Evolutionary conservation across 2,113 vertebrate species (phyloP).

Genomic region (Entelurus aequoreus): DNA sequence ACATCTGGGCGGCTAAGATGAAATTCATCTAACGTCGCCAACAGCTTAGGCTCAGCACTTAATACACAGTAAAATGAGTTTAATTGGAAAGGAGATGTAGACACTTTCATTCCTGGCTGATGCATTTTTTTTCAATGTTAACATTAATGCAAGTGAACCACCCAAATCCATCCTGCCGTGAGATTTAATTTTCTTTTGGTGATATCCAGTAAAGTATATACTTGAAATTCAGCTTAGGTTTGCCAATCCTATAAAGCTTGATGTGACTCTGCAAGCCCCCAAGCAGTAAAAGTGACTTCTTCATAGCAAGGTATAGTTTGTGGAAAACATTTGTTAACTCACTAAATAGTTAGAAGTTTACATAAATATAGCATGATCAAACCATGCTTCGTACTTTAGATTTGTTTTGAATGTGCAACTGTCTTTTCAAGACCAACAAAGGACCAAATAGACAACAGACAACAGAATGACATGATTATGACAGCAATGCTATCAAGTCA

Average conservation of each 20-base stretch:
- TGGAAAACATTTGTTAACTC: too few relatives aligned
- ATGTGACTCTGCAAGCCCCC: neutral
- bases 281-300: slow-evolving; percentile 9
- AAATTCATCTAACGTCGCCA: slow-evolving; percentile 41
- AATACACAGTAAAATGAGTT: slow-evolving; percentile 50
- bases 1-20: slow-evolving; percentile 34
- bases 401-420: too few relatives aligned
- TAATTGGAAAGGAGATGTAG: slow-evolving; percentile 50
- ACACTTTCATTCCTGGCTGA: slow-evolving; percentile 38
- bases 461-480: too few relatives aligned
- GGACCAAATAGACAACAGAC: too few relatives aligned
- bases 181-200: slow-evolving; percentile 50
- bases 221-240: slow-evolving; percentile 28
- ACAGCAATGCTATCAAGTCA: too few relatives aligned
- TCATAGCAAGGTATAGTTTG: neutral
- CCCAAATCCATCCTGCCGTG: slow-evolving; percentile 38
- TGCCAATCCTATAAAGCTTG: slow-evolving; percentile 6
- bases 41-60: slow-evolving; percentile 49
- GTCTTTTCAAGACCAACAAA: too few relatives aligned
- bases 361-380: too few relatives aligned
- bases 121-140: slow-evolving; percentile 55
- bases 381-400: too few relatives aligned
- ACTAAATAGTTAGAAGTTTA: too few relatives aligned
- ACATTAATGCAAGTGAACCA: slow-evolving; percentile 53
- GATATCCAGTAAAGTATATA: slow-evolving; percentile 8